A percentile compares a stretch with the other conserved stretches of the same genome.
Conservation (phyloP, 2,113 vertebrate species). For the Rhagologus leucostigma region DNA sequence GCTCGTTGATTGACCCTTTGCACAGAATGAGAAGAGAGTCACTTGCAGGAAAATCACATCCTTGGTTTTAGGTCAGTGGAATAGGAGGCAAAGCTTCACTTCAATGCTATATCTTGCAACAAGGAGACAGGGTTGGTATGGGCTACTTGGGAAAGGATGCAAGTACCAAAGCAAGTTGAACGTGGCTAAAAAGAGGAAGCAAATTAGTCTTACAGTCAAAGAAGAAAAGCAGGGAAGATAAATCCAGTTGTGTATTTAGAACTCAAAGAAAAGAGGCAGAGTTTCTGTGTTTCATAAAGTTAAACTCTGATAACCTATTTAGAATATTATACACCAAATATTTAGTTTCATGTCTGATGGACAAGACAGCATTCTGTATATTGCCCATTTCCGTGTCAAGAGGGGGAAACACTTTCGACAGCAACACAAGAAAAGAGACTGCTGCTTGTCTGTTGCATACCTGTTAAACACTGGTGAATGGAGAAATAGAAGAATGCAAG, state of each 20-base stretch:
- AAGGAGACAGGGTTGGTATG: background rate
- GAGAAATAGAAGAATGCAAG: background rate
- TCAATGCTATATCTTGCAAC: background rate
- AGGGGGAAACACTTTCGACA: fast-evolving
- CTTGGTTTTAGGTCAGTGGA: background rate
- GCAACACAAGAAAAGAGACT: background rate
- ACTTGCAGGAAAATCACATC: background rate
- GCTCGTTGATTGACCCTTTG: background rate
- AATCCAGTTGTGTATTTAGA: background rate
- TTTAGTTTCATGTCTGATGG: background rate
- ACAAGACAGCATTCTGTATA: background rate
- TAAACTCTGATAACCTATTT: background rate
- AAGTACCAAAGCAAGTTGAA: background rate
- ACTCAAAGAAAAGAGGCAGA: background rate
- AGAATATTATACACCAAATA: background rate
- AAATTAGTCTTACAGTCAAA: background rate
- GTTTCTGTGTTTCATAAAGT: background rate
- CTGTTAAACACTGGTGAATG: background rate
- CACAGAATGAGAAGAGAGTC: no score
- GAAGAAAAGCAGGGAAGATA: background rate
- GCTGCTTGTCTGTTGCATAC: background rate
- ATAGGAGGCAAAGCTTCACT: background rate
- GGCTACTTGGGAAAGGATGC: background rate
- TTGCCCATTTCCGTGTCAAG: background rate
- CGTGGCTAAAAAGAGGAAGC: background rate